These are phyloP conservation scores for Lutjanus argentimaculatus DNA, from an alignment of 2,797 vertebrate species.

Conservation along the genomic window DNA sequence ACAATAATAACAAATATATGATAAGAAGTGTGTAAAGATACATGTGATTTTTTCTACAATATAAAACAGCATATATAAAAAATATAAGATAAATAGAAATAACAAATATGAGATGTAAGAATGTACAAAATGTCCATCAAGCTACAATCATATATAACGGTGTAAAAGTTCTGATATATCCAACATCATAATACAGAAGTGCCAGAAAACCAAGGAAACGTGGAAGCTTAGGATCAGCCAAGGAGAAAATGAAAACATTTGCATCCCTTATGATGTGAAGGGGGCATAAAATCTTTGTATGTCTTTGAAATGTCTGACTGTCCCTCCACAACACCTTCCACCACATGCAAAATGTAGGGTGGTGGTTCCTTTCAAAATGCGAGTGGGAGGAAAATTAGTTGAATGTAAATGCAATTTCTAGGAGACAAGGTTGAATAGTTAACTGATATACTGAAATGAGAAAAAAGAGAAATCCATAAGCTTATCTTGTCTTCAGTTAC, in stretches of 20 bases:
- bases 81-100: no score
- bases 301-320: neutral
- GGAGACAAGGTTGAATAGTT: neutral
- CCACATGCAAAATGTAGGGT: no score
- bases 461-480: neutral
- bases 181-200: no score
- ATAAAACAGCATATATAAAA: neutral
- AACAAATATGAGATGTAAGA: no score
- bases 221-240: neutral
- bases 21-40: no score
- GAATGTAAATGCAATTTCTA: neutral
- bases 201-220: neutral
- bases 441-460: neutral
- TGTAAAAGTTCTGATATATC: no score
- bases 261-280: no score
- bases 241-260: no score
- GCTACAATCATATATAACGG: no score
- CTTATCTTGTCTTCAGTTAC: neutral
- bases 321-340: neutral
- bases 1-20: no score
- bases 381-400: neutral
- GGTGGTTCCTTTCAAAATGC: no score
- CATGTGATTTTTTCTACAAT: neutral
- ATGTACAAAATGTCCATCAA: no score
- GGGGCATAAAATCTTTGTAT: neutral